phyloP scores from a whole-genome alignment of 2,888 invertebrate species.

The Synergus laeviventris region DNA sequence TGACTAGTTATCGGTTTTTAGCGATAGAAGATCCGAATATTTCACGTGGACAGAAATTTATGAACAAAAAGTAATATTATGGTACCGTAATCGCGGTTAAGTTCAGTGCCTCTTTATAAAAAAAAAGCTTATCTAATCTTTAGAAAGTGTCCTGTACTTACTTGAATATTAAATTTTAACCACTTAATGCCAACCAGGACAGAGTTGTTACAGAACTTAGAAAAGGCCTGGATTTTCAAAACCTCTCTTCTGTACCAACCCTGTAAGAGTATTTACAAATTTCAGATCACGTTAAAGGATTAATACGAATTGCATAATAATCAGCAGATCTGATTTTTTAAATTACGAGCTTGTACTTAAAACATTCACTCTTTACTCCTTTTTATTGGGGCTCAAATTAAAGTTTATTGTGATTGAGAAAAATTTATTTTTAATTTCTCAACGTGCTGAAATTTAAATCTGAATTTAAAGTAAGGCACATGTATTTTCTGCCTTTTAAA shows the following conservation, averaged over 20 bases:
- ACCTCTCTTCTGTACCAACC: not conserved
- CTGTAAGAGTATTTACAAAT: not conserved
- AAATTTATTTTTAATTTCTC: not conserved
- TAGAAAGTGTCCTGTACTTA: slow-evolving; percentile 32
- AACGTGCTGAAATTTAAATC: not conserved
- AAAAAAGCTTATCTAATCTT: slow-evolving; percentile 7
- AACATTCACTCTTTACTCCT: not conserved
- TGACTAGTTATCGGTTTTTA: not conserved
- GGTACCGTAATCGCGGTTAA: slow-evolving; percentile 22
- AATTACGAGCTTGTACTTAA: not conserved
- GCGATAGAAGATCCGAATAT: not conserved
- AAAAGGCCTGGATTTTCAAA: too few relatives aligned
- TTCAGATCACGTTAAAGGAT: slow-evolving; percentile 1
- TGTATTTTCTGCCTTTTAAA: not conserved
- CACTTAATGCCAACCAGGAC: not conserved
- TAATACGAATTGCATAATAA: slow-evolving; percentile 4
- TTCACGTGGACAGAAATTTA: not conserved
- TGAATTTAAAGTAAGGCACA: not conserved
- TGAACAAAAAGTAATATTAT: slow-evolving; percentile 16
- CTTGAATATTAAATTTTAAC: not conserved
- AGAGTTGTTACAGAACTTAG: too few relatives aligned
- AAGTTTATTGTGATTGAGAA: not conserved
- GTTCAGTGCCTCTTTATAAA: slow-evolving; percentile 44
- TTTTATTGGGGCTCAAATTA: slow-evolving; percentile 1
- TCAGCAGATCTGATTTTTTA: not conserved